Conservation (phyloP, 2,888 invertebrate species). For the Masnerella sp. region DNA sequence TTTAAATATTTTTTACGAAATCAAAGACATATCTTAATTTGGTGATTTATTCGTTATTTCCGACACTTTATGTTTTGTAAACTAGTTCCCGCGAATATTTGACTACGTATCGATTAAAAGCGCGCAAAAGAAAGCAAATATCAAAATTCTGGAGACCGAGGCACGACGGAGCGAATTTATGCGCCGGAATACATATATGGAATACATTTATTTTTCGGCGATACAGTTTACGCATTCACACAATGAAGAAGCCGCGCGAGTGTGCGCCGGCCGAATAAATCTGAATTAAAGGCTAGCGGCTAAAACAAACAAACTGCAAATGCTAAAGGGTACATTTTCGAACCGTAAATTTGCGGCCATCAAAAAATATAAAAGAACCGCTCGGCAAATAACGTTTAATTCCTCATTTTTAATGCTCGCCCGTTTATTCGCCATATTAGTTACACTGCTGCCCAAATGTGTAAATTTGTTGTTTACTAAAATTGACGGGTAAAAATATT, state of each 20-base stretch:
- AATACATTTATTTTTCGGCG: slow-evolving; percentile 38
- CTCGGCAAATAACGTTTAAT: slow-evolving; percentile 29
- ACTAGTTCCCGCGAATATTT: slow-evolving; percentile 17
- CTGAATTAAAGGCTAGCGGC: slow-evolving; percentile 47
- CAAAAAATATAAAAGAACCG: slow-evolving; percentile 26
- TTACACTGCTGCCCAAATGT: background rate
- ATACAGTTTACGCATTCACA: slow-evolving; percentile 36
- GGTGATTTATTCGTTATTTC: no score
- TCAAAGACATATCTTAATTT: no score
- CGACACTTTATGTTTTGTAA: no score
- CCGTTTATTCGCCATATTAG: background rate
- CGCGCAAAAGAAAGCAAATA: slow-evolving; percentile 27
- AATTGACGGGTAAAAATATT: no score
- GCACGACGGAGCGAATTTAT: no score
- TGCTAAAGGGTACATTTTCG: slow-evolving; percentile 42
- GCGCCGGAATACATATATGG: no score
- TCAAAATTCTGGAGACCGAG: slow-evolving; percentile 30
- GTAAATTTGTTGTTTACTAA: no score
- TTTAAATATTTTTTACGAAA: no score
- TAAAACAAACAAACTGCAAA: slow-evolving; percentile 45
- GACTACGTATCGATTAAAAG: slow-evolving; percentile 7
- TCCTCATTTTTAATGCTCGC: slow-evolving; percentile 31
- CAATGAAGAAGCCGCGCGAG: slow-evolving; percentile 24
- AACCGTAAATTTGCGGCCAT: slow-evolving; percentile 43
- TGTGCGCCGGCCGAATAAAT: slow-evolving; percentile 38